Percentiles rank a stretch among this genome's conserved stretches.
Evolutionary conservation across 2,888 invertebrate genomes (phyloP).

Genomic region (Parnassius apollo): DNA sequence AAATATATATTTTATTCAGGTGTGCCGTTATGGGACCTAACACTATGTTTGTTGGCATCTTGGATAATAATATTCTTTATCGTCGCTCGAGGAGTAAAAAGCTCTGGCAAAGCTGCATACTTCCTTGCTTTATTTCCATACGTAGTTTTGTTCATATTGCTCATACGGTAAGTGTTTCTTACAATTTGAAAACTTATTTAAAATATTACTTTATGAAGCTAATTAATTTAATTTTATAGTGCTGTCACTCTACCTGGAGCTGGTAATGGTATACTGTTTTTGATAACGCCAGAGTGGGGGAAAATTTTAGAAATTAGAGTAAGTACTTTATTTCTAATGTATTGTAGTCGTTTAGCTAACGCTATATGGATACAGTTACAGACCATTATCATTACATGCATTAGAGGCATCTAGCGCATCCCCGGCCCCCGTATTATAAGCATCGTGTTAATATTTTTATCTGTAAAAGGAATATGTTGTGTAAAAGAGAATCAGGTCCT

Average conservation of each 20-base stretch:
- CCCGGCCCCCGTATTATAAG: too few relatives aligned
- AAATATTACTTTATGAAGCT: neutral
- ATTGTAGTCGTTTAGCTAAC: neutral
- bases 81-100: slow-evolving; percentile 87
- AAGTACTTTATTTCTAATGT: slow-evolving; percentile 35
- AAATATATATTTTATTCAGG: slow-evolving; percentile 47
- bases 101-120: slow-evolving; percentile 91
- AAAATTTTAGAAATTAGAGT: slow-evolving; percentile 86
- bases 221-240: slow-evolving; percentile 43
- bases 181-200: neutral
- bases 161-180: slow-evolving; percentile 74
- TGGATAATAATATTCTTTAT: slow-evolving; percentile 87
- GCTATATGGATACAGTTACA: too few relatives aligned
- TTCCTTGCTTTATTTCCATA: slow-evolving; percentile 94
- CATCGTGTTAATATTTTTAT: too few relatives aligned
- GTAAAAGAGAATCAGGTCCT: too few relatives aligned
- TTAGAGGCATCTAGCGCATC: too few relatives aligned
- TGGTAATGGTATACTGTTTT: slow-evolving; percentile 86
- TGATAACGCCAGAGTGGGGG: slow-evolving; percentile 89
- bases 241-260: slow-evolving; percentile 87
- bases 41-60: slow-evolving; percentile 83
- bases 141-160: slow-evolving; percentile 86
- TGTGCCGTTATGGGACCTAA: slow-evolving; percentile 84
- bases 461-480: too few relatives aligned
- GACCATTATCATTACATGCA: too few relatives aligned